Evolutionary conservation across 2,888 invertebrate genomes (phyloP).

Genomic region (Alentia gelatinosa): DNA sequence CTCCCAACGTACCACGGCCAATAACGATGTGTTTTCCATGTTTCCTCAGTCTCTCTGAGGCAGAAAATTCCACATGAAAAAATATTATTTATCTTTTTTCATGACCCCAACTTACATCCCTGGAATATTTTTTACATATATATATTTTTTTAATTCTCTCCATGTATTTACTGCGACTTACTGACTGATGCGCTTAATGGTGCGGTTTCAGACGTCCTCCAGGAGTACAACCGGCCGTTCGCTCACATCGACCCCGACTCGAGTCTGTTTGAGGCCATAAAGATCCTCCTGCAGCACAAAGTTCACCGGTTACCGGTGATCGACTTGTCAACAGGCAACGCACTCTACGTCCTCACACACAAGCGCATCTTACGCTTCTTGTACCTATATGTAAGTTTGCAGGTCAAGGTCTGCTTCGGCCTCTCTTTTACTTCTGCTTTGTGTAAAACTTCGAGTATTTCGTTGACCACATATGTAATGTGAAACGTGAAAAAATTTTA

Average conservation of each 20-base stretch:
- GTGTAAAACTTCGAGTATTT: too few relatives aligned
- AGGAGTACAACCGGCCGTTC: constrained; percentile 91
- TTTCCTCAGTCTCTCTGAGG: too few relatives aligned
- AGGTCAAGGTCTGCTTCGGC: background rate
- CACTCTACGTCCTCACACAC: constrained; percentile 98
- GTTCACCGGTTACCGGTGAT: constrained; percentile 99
- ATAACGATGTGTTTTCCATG: too few relatives aligned
- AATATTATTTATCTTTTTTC: too few relatives aligned
- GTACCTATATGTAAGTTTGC: constrained; percentile 95
- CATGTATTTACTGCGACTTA: background rate
- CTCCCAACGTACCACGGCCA: too few relatives aligned
- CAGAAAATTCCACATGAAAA: too few relatives aligned
- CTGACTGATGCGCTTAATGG: background rate
- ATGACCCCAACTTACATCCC: too few relatives aligned
- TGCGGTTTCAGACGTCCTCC: constrained; percentile 87
- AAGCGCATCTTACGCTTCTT: constrained; percentile 98
- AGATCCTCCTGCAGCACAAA: constrained; percentile 93
- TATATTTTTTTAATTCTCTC: background rate
- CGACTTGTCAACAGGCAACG: constrained; percentile 96
- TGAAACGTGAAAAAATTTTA: too few relatives aligned
- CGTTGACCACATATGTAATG: too few relatives aligned
- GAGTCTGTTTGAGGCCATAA: constrained; percentile 90
- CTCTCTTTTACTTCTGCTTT: too few relatives aligned
- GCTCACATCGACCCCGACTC: constrained; percentile 96
- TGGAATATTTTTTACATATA: background rate